Conservation (phyloP, 2,797 vertebrate genomes). For the Phalloptychus januarius region DNA sequence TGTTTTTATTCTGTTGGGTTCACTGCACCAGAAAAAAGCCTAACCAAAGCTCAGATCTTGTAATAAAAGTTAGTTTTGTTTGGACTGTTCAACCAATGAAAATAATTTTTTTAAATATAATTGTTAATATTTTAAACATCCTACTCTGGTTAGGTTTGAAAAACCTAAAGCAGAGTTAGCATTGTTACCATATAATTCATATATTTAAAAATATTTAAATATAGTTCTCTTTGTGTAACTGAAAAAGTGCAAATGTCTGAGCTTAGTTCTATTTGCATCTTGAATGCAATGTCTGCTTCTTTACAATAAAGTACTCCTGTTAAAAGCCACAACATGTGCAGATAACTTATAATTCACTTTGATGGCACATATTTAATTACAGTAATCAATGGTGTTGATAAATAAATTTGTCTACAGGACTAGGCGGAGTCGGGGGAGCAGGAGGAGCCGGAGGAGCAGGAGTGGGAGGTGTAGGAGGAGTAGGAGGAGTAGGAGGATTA, state of each 20-base stretch:
- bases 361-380: not conserved
- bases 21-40: not conserved
- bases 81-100: not conserved
- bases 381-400: not conserved
- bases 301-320: not conserved
- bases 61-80: not conserved
- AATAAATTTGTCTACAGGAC: constrained; percentile 14
- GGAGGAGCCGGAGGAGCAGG: not conserved
- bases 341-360: not conserved
- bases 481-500: constrained; percentile 21
- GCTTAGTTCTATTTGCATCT: not conserved
- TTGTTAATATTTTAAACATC: not conserved
- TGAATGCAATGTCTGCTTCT: not conserved
- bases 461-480: constrained; percentile 23
- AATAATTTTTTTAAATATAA: not conserved
- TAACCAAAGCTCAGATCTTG: not conserved
- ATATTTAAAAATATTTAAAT: no score
- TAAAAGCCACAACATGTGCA: not conserved
- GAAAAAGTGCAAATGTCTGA: not conserved
- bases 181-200: no score
- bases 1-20: not conserved
- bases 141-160: not conserved
- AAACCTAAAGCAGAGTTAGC: no score
- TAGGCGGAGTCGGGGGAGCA: not conserved
- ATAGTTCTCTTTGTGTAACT: no score